Base-by-base conservation (phyloP, 2,113 vertebrate species). In the Columbina picui region DNA sequence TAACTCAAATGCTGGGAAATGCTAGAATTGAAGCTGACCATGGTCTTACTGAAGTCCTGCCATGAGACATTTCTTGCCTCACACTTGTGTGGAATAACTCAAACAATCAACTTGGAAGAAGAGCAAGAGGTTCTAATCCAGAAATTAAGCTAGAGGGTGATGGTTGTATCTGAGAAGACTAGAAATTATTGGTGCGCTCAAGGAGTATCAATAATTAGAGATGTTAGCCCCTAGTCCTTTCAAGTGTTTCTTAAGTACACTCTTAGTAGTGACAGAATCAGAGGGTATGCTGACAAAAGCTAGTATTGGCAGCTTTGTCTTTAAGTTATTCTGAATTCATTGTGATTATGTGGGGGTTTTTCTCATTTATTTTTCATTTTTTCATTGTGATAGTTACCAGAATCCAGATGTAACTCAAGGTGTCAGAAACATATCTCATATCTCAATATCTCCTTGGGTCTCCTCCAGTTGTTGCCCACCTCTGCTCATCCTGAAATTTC, bases 271-370 rank as follows among this genome's bases (percentile, higher is more conserved):
- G 26, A 30, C 8, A 55, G 56, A 63, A 30, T 32, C 21, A 56
- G 16, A 87, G 6, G 5, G 10, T 43, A 7, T 16, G 21, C 32
- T 43, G 6, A 7, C 2, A 73, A 64, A 52, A 79, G 9, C 7
- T 47, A 13, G 3, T 14, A 13, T 67, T 67, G 74, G 7, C 5
- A 60, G 7, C 3, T 77, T 79, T 79, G 36, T 7, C 14, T 82
- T 65, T 32, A 71, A 80, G 3, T 60, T 78, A 45, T 53, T 91
- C 19, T 67, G 25, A 77, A 20, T 18, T 52, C 52, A 47, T 39
- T 38, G 3, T 9, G 55, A 41, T 12, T 1, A 10, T 26, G 5
- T 26, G 26, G 2, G 2, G 2, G 7, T 68, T 39, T 67, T 59
- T 36, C 12, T 43, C 12, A 15, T 57, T 74, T 87, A 18, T 59